Conservation (phyloP, 1,140 invertebrate species). For the Drosophila takahashii region DNA sequence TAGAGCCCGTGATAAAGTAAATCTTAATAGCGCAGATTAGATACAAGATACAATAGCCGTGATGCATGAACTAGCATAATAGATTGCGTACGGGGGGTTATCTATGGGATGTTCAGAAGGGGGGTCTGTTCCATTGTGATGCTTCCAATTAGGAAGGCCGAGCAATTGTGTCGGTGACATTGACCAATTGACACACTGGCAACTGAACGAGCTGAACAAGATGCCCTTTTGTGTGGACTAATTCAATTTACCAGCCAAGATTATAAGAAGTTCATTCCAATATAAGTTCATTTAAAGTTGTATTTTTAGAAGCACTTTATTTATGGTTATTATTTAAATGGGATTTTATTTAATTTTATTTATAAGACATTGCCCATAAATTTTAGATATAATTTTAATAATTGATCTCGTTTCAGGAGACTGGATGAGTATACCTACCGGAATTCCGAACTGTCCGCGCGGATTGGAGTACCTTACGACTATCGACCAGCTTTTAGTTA, state of each 20-base stretch:
- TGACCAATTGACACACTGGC: slow-evolving; percentile 78
- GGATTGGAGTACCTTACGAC: slow-evolving; percentile 97
- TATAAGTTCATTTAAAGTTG: neutral
- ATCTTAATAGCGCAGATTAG: slow-evolving; percentile 60
- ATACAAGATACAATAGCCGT: slow-evolving; percentile 59
- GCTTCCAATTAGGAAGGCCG: slow-evolving; percentile 56
- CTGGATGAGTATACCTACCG: slow-evolving; percentile 92
- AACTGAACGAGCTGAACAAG: slow-evolving; percentile 36
- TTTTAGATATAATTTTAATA: neutral
- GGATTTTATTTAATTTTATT: too few relatives aligned
- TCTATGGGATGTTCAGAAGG: slow-evolving; percentile 2
- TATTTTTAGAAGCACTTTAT: neutral
- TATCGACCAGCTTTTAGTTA: slow-evolving; percentile 94
- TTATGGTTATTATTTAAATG: neutral
- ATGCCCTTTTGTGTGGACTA: slow-evolving; percentile 47
- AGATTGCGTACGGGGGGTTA: slow-evolving; percentile 6
- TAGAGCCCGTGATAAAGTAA: slow-evolving; percentile 47
- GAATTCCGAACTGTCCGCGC: slow-evolving; percentile 92
- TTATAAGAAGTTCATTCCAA: slow-evolving; percentile 4
- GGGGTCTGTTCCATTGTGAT: slow-evolving; percentile 41
- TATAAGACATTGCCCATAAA: too few relatives aligned
- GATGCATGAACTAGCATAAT: slow-evolving; percentile 46
- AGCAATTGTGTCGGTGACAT: slow-evolving; percentile 67
- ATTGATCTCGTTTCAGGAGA: slow-evolving; percentile 87
- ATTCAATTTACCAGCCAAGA: slow-evolving; percentile 31